Conservation (phyloP, 1,140 invertebrate genomes). For the Drosophila baimaii region DNA sequence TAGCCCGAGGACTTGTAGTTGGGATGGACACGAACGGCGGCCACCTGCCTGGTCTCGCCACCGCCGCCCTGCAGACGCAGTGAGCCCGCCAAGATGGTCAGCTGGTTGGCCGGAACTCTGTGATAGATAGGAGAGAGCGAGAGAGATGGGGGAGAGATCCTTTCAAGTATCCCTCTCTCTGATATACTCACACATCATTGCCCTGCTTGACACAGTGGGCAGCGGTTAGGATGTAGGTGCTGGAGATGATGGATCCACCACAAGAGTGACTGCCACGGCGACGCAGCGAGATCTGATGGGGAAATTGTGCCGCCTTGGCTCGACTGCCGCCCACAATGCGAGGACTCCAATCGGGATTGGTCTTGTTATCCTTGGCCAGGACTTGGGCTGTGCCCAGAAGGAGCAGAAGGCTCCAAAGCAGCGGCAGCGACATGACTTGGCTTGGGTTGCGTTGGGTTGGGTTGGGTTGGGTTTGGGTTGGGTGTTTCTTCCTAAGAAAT, state of each 20-base stretch:
- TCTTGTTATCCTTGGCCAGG: neutral
- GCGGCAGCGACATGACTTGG: neutral
- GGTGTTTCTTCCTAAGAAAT: no score
- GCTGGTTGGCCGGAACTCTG: conserved; percentile 15
- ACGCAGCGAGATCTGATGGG: conserved; percentile 85
- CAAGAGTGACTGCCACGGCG: conserved; percentile 83
- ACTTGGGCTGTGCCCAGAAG: neutral
- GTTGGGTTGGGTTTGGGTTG: no score
- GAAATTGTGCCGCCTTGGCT: conserved; percentile 83
- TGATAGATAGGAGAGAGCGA: neutral
- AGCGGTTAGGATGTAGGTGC: conserved; percentile 86
- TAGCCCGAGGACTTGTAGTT: conserved; percentile 56
- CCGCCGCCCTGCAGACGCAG: conserved; percentile 46
- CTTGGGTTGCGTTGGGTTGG: no score
- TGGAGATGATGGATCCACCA: conserved; percentile 86
- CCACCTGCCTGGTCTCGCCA: conserved; percentile 27
- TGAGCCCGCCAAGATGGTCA: conserved; percentile 58
- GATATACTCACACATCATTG: conserved; percentile 20
- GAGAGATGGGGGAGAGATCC: neutral
- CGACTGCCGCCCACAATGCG: conserved; percentile 85
- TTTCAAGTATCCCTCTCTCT: neutral
- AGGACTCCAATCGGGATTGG: neutral
- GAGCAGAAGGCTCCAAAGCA: neutral
- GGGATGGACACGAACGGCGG: conserved; percentile 73
- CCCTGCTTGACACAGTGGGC: conserved; percentile 85